Conservation (phyloP, 2,797 vertebrate genomes). For the Delichon dasypus region DNA sequence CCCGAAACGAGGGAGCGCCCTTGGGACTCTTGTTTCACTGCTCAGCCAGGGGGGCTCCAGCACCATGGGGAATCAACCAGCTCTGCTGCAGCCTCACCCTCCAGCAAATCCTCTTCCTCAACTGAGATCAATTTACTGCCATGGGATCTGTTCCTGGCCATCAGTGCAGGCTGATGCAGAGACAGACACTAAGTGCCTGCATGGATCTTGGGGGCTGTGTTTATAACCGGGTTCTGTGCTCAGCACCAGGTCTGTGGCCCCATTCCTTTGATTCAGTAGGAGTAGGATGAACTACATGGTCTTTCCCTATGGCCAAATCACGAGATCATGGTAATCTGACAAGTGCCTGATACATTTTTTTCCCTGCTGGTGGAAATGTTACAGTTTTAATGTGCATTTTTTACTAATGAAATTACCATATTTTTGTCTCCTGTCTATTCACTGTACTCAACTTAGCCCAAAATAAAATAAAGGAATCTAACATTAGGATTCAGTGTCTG, state of each 20-base stretch:
- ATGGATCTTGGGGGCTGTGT: fast-evolving
- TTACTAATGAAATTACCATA: not conserved
- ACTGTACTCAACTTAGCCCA: not conserved
- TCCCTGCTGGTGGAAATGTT: not conserved
- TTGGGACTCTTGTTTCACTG: not conserved
- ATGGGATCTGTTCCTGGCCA: not conserved
- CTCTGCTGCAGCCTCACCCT: not conserved
- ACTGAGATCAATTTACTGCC: fast-evolving
- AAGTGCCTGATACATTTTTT: not conserved
- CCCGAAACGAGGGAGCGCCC: not conserved
- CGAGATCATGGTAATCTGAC: not conserved
- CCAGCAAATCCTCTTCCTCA: not conserved
- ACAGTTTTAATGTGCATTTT: not conserved
- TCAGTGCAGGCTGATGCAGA: not conserved
- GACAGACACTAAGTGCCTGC: fast-evolving
- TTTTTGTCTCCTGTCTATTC: not conserved
- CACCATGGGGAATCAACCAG: not conserved
- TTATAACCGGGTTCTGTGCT: fast-evolving
- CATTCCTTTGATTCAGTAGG: not conserved
- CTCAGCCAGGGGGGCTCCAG: not conserved
- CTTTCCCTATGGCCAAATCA: not conserved
- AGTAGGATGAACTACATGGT: not conserved
- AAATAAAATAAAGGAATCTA: not conserved
- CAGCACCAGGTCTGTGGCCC: not conserved
- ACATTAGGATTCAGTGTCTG: not conserved